Evolutionary conservation across 2,888 invertebrate genomes (phyloP).

Genomic region (Tryphoninae sp.): DNA sequence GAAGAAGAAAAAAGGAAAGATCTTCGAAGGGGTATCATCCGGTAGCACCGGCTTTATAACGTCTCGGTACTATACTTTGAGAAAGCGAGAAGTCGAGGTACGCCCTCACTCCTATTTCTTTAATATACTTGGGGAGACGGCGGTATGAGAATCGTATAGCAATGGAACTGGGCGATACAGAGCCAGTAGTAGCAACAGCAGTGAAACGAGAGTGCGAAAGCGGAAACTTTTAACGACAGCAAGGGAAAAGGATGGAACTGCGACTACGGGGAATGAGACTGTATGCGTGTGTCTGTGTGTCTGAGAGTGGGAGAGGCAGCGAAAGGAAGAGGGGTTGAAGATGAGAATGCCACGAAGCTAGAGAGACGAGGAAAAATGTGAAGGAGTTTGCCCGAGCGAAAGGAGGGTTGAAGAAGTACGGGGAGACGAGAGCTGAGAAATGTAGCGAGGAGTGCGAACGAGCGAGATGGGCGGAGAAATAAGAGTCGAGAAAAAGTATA

Average conservation of each 20-base stretch:
- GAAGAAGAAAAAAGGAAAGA: not conserved
- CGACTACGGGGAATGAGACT: not conserved
- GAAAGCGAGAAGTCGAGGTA: not conserved
- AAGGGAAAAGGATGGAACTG: slow-evolving; percentile 27
- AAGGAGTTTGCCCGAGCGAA: slow-evolving; percentile 29
- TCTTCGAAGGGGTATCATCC: not conserved
- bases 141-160: slow-evolving; percentile 41
- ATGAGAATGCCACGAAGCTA: slow-evolving; percentile 53
- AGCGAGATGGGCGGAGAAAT: slow-evolving; percentile 9
- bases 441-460: not conserved
- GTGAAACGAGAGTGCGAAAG: slow-evolving; percentile 54
- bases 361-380: slow-evolving; percentile 51
- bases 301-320: slow-evolving; percentile 1
- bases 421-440: not conserved
- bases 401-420: no score
- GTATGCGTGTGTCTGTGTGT: not conserved
- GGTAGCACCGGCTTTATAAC: not conserved
- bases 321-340: slow-evolving; percentile 31
- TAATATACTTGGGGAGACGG: slow-evolving; percentile 33
- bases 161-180: slow-evolving; percentile 6
- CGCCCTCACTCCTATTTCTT: slow-evolving; percentile 37
- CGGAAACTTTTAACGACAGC: slow-evolving; percentile 66
- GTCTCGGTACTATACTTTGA: not conserved
- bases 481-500: not conserved
- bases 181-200: slow-evolving; percentile 35